Conservation (phyloP, 1,140 invertebrate genomes). For the Drosophila sproati region DNA sequence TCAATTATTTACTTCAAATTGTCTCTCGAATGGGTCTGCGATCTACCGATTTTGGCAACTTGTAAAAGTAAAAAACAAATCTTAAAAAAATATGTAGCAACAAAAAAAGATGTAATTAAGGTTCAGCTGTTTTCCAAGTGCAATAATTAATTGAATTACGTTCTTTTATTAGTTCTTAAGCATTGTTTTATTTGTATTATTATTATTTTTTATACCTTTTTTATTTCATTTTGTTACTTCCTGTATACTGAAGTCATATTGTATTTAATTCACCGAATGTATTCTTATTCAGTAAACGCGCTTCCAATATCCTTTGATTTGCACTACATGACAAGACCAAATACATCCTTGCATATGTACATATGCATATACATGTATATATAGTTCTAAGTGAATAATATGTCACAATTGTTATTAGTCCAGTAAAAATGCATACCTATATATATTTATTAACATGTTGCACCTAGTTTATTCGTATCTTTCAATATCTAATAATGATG, state of each 20-base stretch:
- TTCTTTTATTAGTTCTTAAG: slow-evolving; percentile 39
- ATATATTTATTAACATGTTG: slow-evolving; percentile 16
- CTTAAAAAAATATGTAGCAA: slow-evolving; percentile 1
- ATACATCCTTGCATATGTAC: background rate
- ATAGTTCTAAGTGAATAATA: slow-evolving; percentile 12
- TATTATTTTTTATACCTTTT: slow-evolving; percentile 14
- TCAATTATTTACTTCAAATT: slow-evolving; percentile 42
- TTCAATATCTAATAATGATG: background rate
- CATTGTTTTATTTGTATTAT: slow-evolving; percentile 26
- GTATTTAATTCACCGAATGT: slow-evolving; percentile 40
- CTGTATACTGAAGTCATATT: slow-evolving; percentile 39
- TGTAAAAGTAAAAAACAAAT: slow-evolving; percentile 9
- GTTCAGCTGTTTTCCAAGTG: slow-evolving; percentile 52
- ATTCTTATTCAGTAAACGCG: slow-evolving; percentile 43
- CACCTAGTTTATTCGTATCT: background rate
- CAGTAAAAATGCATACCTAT: slow-evolving; percentile 14
- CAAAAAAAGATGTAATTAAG: slow-evolving; percentile 22
- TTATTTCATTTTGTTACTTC: slow-evolving; percentile 22
- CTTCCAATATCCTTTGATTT: slow-evolving; percentile 39
- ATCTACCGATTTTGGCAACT: slow-evolving; percentile 17
- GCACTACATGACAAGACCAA: slow-evolving; percentile 42
- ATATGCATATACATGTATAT: slow-evolving; percentile 12
- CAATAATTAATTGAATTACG: slow-evolving; percentile 44
- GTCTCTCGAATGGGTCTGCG: background rate
- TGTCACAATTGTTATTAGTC: slow-evolving; percentile 20